These are phyloP conservation scores for Xanthostigma xanthostigma DNA, from an alignment of 2,888 invertebrate species.

Conservation along the genomic window DNA sequence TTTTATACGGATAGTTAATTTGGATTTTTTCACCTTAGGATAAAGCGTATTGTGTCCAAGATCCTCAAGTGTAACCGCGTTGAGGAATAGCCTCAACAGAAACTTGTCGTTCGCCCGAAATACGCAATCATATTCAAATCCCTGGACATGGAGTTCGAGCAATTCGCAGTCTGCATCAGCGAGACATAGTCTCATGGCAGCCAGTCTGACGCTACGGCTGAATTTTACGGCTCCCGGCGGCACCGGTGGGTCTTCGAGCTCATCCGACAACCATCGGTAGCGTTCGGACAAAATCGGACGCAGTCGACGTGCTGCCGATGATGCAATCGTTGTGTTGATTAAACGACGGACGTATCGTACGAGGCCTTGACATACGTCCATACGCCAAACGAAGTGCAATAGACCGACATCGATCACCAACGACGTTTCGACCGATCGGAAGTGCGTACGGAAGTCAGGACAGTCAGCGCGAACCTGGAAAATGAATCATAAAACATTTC, in stretches of 20 bases:
- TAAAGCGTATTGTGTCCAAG: conserved; percentile 59
- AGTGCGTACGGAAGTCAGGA: conserved; percentile 68
- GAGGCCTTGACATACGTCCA: conserved; percentile 54
- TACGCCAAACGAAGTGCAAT: conserved; percentile 50
- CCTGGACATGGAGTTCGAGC: conserved; percentile 46
- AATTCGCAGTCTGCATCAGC: conserved; percentile 58
- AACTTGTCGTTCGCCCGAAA: conserved; percentile 64
- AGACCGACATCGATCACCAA: conserved; percentile 53
- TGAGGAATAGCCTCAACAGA: conserved; percentile 53
- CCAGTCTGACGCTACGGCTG: conserved; percentile 48
- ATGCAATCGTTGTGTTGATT: background rate
- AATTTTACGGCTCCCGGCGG: conserved; percentile 63
- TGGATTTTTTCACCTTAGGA: conserved; percentile 38
- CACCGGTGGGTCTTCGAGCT: conserved; percentile 43
- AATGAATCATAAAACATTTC: conserved; percentile 5
- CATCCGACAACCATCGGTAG: no score
- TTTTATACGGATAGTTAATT: no score
- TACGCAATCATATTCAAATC: conserved; percentile 59
- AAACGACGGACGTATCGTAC: conserved; percentile 41
- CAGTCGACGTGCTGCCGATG: background rate
- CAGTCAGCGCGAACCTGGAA: conserved; percentile 60
- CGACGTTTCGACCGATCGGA: conserved; percentile 66
- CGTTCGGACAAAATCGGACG: background rate
- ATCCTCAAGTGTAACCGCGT: conserved; percentile 54
- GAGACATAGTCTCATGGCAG: conserved; percentile 45